phyloP scores from a whole-genome alignment of 2,797 vertebrate genomes.

The Cyprinodon diabolis region DNA sequence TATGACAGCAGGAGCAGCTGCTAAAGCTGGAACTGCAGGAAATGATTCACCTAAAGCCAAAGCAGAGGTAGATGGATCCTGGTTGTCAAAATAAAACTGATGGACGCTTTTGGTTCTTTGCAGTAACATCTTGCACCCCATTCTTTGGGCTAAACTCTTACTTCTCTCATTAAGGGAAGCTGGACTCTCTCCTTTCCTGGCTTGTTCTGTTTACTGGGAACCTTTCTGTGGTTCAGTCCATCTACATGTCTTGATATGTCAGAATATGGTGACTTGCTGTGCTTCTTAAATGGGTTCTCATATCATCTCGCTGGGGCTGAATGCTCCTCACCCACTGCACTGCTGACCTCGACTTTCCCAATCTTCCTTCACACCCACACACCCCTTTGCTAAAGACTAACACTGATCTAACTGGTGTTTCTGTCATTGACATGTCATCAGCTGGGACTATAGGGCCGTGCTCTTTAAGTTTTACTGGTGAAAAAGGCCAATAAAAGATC shows the following conservation, averaged over 20 bases:
- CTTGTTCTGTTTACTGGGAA: conserved; percentile 29
- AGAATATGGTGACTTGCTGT: conserved; percentile 2
- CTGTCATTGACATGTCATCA: conserved; percentile 67
- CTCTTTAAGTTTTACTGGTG: background rate
- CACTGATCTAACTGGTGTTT: conserved; percentile 30
- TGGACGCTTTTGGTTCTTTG: conserved; percentile 35
- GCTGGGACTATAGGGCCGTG: conserved; percentile 8
- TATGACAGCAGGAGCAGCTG: conserved; percentile 41
- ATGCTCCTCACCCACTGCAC: conserved; percentile 16
- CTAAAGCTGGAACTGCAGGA: conserved; percentile 37
- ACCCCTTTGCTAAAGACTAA: conserved; percentile 67
- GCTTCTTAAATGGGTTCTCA: conserved; percentile 5
- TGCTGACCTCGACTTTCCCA: conserved; percentile 22
- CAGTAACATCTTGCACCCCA: conserved; percentile 35
- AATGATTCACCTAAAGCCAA: conserved; percentile 51
- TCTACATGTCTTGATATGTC: conserved; percentile 12
- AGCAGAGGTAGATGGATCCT: conserved; percentile 69
- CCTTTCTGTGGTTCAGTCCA: conserved; percentile 7
- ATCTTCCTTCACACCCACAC: conserved; percentile 33
- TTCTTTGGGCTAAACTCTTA: conserved; percentile 19
- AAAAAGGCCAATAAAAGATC: conserved; percentile 27
- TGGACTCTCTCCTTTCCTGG: conserved; percentile 14
- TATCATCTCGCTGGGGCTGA: conserved; percentile 15
- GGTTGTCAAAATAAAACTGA: conserved; percentile 1
- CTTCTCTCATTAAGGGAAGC: conserved; percentile 7